phyloP scores from a whole-genome alignment of 1,140 invertebrate species.

The Zaprionus vittiger region DNA sequence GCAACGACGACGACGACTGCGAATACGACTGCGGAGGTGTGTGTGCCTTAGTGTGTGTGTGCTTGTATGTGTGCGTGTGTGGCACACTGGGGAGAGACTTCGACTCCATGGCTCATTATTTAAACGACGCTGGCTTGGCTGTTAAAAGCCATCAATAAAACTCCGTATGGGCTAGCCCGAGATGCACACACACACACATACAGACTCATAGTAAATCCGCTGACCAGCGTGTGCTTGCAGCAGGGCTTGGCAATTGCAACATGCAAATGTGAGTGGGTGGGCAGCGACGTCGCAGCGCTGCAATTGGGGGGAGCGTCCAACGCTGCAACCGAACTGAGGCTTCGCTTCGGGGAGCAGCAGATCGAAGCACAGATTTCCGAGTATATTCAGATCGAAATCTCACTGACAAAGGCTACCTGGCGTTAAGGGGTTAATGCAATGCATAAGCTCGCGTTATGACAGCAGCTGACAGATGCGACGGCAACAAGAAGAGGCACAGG shows the following conservation, averaged over 20 bases:
- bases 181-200: conserved; percentile 5
- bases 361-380: neutral
- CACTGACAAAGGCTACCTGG: conserved; percentile 33
- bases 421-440: conserved; percentile 39
- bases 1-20: neutral
- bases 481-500: neutral
- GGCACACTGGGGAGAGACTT: conserved; percentile 11
- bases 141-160: conserved; percentile 79
- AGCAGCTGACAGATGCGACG: conserved; percentile 21
- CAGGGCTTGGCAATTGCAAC: conserved; percentile 74
- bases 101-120: conserved; percentile 75
- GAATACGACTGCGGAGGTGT: conserved; percentile 48
- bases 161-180: conserved; percentile 54
- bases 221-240: conserved; percentile 51
- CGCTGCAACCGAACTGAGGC: neutral
- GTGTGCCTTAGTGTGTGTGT: conserved; percentile 15
- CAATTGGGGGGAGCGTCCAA: neutral
- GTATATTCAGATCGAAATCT: conserved; percentile 21
- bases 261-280: conserved; percentile 81
- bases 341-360: neutral
- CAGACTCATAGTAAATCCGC: conserved; percentile 17
- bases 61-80: conserved; percentile 3
- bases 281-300: conserved; percentile 30
- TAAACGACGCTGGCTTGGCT: conserved; percentile 78
- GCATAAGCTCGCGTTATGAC: conserved; percentile 21